Evolutionary conservation across 2,113 vertebrate genomes (phyloP), one percentile per base, ranked within the genome.

Genomic region (Thymallus thymallus): DNA sequence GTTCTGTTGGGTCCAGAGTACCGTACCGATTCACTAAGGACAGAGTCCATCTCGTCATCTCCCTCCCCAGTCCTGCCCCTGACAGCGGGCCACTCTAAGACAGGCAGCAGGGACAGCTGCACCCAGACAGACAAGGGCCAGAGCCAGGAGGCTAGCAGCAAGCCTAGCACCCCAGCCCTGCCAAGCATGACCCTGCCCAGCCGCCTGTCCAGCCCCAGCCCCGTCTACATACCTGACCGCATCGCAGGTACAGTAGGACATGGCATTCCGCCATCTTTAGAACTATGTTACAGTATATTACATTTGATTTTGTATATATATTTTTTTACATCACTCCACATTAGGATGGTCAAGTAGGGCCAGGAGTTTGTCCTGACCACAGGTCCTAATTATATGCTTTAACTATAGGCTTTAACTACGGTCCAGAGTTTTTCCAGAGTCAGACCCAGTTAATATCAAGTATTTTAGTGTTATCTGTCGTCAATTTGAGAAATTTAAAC

Each of bases 41-140:
- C 93, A 0, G 97, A 96, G 74, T 98, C 96, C 23, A 94, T 96
- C 56, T 95, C 97, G 5, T 96, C 97, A 2, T 97, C 96, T 0
- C 96, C 97, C 0, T 98, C 97, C 0, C 98, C 98, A 0, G 94
- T 98, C 22, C 92, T 95, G 0, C 94, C 95, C n/a, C 80, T 96
- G 88, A 91, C 94, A 0, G 90, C 95, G 0, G 93, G 94, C 45
- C 98, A 99, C 88, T 96, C 96, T 0, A 99, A 99, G 90, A 97
- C 96, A 0, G 96, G 96, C 87, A 99, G 98, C 91, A 93, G 95
- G 55, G 98, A 99, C 90, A 98, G 97, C 91, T 96, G 94, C 91
- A 98, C 97, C 0, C 98, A 99, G 87, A 99, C 96, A 0, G 97
- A 99, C 56, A 89, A 95, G 74, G 88, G 88, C 87, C 35, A 41